phyloP scores from a whole-genome alignment of 2,797 vertebrate genomes.

The Hyperoplus immaculatus region DNA sequence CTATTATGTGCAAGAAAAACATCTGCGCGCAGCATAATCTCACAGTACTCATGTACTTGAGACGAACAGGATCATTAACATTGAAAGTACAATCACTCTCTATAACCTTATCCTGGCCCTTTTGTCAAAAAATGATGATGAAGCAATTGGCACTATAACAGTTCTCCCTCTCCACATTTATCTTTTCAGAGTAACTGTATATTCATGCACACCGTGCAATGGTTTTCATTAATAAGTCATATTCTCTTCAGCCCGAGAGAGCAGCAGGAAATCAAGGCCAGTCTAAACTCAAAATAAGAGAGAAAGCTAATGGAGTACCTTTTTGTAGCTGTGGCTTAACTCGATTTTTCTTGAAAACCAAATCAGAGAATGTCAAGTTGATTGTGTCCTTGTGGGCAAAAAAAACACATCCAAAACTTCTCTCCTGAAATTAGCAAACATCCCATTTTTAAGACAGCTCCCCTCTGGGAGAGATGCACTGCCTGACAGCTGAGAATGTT shows the following conservation, averaged over 20 bases:
- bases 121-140: constrained; percentile 67
- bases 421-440: constrained; percentile 4
- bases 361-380: constrained; percentile 10
- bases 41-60: constrained; percentile 42
- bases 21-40: constrained; percentile 53
- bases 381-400: constrained; percentile 16
- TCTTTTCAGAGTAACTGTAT: constrained; percentile 44
- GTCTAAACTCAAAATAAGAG: constrained; percentile 16
- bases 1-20: constrained; percentile 57
- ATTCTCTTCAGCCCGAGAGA: constrained; percentile 41
- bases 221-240: constrained; percentile 49
- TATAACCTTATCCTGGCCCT: constrained; percentile 51
- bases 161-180: constrained; percentile 14
- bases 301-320: constrained; percentile 40
- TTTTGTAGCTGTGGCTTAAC: constrained; percentile 28
- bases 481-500: background rate
- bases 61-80: constrained; percentile 68
- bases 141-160: constrained; percentile 39
- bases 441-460: constrained; percentile 20
- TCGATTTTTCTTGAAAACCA: constrained; percentile 10
- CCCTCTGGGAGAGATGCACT: background rate
- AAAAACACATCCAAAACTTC: background rate
- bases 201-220: constrained; percentile 46
- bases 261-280: constrained; percentile 37
- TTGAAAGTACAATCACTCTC: constrained; percentile 50